phyloP scores from a whole-genome alignment of 2,113 vertebrate species.

The Bos javanicus region DNA sequence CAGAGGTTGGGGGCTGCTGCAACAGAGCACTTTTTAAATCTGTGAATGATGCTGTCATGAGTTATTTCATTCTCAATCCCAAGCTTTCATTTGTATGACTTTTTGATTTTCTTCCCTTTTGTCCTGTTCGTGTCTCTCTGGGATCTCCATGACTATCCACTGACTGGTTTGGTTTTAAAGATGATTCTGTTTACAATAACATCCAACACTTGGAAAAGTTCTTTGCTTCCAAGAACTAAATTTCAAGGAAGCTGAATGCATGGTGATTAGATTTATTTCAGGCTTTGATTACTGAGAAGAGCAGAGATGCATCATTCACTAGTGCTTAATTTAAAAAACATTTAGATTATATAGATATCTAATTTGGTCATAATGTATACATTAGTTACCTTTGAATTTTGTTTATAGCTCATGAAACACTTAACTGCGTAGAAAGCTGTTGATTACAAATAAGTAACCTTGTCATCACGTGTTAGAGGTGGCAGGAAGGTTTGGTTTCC shows the following conservation, averaged over 20 bases:
- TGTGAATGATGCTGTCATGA: not conserved
- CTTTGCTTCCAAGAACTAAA: not conserved
- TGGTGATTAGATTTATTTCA: conserved; percentile 15
- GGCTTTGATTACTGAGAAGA: conserved; percentile 7
- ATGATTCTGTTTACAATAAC: not conserved
- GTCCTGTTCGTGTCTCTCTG: not conserved
- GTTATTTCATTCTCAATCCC: not conserved
- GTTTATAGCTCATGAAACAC: not conserved
- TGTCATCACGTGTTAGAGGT: not conserved
- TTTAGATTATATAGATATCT: not conserved
- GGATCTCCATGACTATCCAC: not conserved
- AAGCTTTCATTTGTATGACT: not conserved
- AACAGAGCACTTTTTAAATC: not conserved
- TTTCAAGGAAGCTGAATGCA: not conserved
- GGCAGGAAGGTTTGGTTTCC: not conserved
- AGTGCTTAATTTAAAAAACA: not conserved
- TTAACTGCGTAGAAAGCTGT: not conserved
- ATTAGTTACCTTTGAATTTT: conserved; percentile 23
- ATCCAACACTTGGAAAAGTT: not conserved
- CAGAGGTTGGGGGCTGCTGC: not conserved
- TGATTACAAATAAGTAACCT: not conserved
- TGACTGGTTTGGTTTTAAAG: not conserved
- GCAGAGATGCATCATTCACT: not conserved
- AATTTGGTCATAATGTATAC: not conserved
- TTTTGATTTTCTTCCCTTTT: not conserved